Evolutionary conservation across 2,888 invertebrate species (phyloP).

Genomic region (Baccha elongata): DNA sequence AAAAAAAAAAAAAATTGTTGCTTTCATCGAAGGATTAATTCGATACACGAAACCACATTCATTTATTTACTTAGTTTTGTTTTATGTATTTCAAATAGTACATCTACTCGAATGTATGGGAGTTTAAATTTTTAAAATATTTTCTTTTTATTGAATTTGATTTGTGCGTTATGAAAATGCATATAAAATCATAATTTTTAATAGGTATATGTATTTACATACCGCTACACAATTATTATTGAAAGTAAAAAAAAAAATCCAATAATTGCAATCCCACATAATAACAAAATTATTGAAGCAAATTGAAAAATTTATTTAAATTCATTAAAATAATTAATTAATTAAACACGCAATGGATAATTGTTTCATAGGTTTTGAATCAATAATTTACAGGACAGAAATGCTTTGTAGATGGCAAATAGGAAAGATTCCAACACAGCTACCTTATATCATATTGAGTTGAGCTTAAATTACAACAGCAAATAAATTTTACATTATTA

Average conservation of each 20-base stretch:
- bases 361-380: conserved; percentile 60
- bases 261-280: neutral
- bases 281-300: conserved; percentile 57
- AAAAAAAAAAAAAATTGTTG: neutral
- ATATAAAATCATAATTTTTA: conserved; percentile 13
- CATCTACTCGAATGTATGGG: neutral
- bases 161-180: conserved; percentile 25
- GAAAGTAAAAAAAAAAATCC: neutral
- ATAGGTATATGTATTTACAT: neutral
- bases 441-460: neutral
- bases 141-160: conserved; percentile 29
- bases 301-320: conserved; percentile 67
- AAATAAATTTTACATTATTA: neutral
- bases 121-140: neutral
- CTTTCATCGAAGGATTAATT: conserved; percentile 14
- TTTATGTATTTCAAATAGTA: neutral
- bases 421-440: neutral
- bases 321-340: conserved; percentile 63
- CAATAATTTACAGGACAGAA: conserved; percentile 50
- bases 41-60: conserved; percentile 22
- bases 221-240: neutral
- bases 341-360: conserved; percentile 55
- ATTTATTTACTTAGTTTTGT: neutral
- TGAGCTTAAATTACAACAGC: neutral
- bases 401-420: too few species aligned